Evolutionary conservation across 2,113 vertebrate species (phyloP), one percentile per base, ranked within the genome.

Genomic region (Lutjanus erythropterus): DNA sequence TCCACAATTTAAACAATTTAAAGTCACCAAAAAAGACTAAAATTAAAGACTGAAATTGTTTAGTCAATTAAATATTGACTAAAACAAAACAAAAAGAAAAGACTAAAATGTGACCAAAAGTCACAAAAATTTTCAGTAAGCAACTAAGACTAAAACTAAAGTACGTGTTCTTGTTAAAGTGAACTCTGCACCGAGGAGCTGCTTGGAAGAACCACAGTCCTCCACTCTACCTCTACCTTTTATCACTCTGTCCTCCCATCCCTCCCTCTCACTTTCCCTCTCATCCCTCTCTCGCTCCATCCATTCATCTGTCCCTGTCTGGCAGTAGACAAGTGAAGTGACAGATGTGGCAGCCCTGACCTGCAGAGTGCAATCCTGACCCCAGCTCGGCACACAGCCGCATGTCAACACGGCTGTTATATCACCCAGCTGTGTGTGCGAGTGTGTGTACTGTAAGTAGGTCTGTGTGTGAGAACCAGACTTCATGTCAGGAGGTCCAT

Each of bases 291-390:
- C 42, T 46, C 1, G 0, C 42, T 44, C n/a, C 60, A 71, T 55
- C 56, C 52, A 37, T 64, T 42, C 12, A 15, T 15, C 42, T 19
- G 25, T 65, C 58, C n/a, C 47, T 76, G 66, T 73, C 14, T 25
- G 64, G 23, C 76, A 46, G 42, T 12, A 42, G 27, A 60, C 31
- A 41, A 86, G 58, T 5, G n/a, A 52, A 83, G 79, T 67, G 80
- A 88, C 90, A 91, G 90, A 88, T 91, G 88, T 85, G 75, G 55
- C 64, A 72, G 77, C 15, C 52, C 58, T 83, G 81, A 88, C 72
- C 84, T 75, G 75, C 62, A 35, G 72, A 87, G 86, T 78, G 77
- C 73, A 76, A 81, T 79, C 78, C 73, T 79, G 72, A 83, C 82
- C 90, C 55, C 60, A 27, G 68, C 66, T 86, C 12, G 52, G 62